phyloP scores from a whole-genome alignment of 2,113 vertebrate genomes.

The Pseudopipra pipra region DNA sequence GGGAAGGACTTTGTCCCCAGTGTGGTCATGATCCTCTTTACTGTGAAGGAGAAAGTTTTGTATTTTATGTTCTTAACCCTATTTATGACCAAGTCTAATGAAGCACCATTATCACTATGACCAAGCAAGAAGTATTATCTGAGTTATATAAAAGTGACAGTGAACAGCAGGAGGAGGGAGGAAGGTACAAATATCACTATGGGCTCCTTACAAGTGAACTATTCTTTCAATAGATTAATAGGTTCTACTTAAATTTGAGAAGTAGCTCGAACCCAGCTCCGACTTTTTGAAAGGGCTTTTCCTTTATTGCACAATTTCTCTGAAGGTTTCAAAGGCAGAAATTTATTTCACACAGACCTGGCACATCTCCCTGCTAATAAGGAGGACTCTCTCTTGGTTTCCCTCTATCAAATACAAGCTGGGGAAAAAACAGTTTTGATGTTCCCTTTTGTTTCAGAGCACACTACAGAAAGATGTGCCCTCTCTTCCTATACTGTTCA shows the following conservation, averaged over 20 bases:
- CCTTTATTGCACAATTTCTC: background rate
- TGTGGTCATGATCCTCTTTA: background rate
- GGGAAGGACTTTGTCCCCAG: background rate
- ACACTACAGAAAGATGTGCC: background rate
- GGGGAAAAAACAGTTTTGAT: background rate
- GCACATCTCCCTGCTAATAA: background rate
- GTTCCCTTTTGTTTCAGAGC: background rate
- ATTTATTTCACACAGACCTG: background rate
- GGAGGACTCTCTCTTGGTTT: background rate
- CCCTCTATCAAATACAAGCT: background rate
- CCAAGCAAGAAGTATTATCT: background rate
- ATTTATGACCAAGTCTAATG: background rate
- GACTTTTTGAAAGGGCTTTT: background rate
- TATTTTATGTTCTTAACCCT: background rate
- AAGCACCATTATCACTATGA: background rate
- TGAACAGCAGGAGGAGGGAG: background rate
- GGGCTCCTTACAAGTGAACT: background rate
- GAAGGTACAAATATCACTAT: accelerated
- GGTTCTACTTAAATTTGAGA: accelerated
- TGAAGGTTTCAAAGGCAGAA: background rate
- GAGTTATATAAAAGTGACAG: background rate
- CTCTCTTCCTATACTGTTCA: background rate
- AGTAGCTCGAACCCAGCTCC: background rate
- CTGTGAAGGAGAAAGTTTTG: background rate
- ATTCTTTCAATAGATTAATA: background rate